phyloP scores from a whole-genome alignment of 2,113 vertebrate species.

The Chionomys nivalis region DNA sequence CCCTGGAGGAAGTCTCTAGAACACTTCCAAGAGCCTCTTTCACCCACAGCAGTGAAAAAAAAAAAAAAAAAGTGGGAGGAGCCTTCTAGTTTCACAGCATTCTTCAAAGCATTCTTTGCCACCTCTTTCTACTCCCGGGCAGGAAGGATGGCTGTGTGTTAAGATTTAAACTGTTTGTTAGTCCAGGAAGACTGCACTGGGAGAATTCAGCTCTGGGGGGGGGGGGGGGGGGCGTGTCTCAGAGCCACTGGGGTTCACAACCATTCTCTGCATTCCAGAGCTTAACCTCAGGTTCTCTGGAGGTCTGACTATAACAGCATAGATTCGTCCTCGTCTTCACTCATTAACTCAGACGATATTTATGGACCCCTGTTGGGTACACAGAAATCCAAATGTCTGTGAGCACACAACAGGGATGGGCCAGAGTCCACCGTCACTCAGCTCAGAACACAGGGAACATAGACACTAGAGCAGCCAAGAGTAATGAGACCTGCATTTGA shows the following conservation, averaged over 20 bases:
- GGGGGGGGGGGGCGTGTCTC: too few species aligned
- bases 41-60: too few species aligned
- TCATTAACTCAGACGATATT: too few species aligned
- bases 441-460: not conserved
- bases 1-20: not conserved
- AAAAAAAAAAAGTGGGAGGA: not conserved
- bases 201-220: not conserved
- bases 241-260: not conserved
- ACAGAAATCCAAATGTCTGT: fast-evolving
- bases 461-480: not conserved
- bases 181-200: too few species aligned
- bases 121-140: not conserved
- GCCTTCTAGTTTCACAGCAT: fast-evolving
- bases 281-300: not conserved
- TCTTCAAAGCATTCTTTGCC: not conserved
- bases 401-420: not conserved
- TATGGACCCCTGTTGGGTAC: not conserved
- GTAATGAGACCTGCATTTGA: fast-evolving
- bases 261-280: not conserved
- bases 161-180: too few species aligned
- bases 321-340: not conserved
- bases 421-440: fast-evolving
- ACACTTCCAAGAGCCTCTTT: not conserved
- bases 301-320: too few species aligned
- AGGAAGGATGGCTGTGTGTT: fast-evolving